Conservation (phyloP, 2,113 vertebrate genomes). For the Rhinopomastus cyanomelas region DNA sequence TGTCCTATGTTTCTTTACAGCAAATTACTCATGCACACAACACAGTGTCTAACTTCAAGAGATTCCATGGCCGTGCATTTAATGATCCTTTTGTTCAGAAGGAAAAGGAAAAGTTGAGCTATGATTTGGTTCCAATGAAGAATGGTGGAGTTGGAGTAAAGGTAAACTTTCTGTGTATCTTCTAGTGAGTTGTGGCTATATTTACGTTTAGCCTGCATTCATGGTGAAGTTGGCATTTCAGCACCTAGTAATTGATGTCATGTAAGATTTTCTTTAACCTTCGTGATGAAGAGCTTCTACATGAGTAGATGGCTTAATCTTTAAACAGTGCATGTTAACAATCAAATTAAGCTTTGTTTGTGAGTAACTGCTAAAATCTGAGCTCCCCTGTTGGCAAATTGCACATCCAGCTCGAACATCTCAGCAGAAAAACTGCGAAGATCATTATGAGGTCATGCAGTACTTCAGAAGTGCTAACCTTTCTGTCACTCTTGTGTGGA, state of each 20-base stretch:
- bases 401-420: not conserved
- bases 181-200: not conserved
- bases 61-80: conserved; percentile 78
- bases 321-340: not conserved
- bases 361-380: not conserved
- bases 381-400: not conserved
- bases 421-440: not conserved
- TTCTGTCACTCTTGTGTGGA: not conserved
- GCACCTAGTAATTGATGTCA: not conserved
- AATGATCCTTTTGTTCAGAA: conserved; percentile 78
- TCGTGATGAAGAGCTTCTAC: not conserved
- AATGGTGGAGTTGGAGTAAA: conserved; percentile 82
- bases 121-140: conserved; percentile 79
- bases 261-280: not conserved
- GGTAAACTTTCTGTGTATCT: conserved; percentile 57
- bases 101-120: conserved; percentile 77
- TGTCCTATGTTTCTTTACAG: conserved; percentile 59
- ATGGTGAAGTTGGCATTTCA: not conserved
- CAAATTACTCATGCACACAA: conserved; percentile 83
- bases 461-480: not conserved
- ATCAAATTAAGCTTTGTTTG: not conserved
- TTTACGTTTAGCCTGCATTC: too few relatives aligned
- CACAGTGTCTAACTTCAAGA: conserved; percentile 83
- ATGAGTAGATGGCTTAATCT: not conserved
- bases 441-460: not conserved